Base-by-base conservation (phyloP, 2,888 invertebrate species). In the Drosophila silvestris region DNA sequence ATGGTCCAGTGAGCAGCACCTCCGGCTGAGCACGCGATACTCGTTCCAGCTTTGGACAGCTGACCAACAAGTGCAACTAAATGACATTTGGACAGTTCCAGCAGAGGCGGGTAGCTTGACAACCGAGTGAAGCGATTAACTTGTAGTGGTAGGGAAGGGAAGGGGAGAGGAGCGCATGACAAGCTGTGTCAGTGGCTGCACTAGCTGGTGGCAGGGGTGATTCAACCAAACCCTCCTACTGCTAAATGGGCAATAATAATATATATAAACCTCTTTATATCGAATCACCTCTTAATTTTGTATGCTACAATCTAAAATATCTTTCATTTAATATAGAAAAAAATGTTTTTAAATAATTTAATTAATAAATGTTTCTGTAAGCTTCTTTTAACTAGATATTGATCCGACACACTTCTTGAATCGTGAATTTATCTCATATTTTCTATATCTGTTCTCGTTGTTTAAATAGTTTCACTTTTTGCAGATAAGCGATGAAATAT, bases 1-100 rank as follows among this genome's bases (percentile, higher is more conserved):
- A 82, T 70, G 91, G 84, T 85, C 89, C 86, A 90, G 91, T 90
- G 87, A 72, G 54, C 85, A 83, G 63, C 68, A 63, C 62, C 70
- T 63, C 72, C 65, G 53, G 56, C 70, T 30, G 68, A 76, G 90
- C 85, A 85, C 85, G 85, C 85, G 90, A 90, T 89, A 78, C 70
- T 74, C 85, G 70, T 77, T 84, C 74, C 59, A 71, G 65, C 64
- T 50, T 39, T 54, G 67, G 70, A 67, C 73, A 73, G 74, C 74
- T 78, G 85, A 71, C 81, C 82, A 72, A 72, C 79, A 81, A 89
- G 77, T 79, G 86, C 87, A 87, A 51, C 80, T 64, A 74, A 79
- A 64, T 75, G 77, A 47, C 70, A 59, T 69, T 78, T 77, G 78
- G 74, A 57, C 70, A 70, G 64, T 39, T 63, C 47, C 64, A 70